Conservation (phyloP, 2,888 invertebrate species). For the Tetranychus piercei region DNA sequence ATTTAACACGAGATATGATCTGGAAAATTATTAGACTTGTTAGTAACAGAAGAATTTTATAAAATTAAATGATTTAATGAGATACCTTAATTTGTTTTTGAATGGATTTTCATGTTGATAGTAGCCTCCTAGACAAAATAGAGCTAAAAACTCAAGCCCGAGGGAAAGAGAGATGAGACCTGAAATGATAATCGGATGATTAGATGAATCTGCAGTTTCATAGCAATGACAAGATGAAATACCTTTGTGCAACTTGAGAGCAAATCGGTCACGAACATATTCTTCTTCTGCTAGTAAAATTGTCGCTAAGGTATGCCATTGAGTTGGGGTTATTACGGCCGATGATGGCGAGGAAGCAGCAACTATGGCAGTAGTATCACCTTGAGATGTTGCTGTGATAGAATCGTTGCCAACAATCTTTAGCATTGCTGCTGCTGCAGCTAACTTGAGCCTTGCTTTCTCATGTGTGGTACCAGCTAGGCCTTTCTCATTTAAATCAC, state of each 20-base stretch:
- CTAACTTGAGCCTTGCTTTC: conserved; percentile 75
- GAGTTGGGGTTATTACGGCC: conserved; percentile 18
- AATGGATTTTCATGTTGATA: conserved; percentile 13
- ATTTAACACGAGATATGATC: conserved; percentile 51
- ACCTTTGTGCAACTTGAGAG: conserved; percentile 79
- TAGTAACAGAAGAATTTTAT: neutral
- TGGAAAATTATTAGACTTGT: conserved; percentile 7
- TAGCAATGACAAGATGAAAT: neutral
- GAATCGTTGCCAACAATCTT: conserved; percentile 72
- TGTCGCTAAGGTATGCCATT: conserved; percentile 22
- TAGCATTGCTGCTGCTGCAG: conserved; percentile 84
- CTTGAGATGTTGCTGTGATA: conserved; percentile 18
- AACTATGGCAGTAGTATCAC: neutral
- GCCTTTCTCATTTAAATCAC: conserved; percentile 49
- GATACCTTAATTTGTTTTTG: conserved; percentile 16
- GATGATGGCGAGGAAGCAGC: conserved; percentile 10
- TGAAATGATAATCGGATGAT: neutral
- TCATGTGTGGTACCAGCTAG: conserved; percentile 44
- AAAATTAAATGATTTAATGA: neutral
- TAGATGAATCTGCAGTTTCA: neutral
- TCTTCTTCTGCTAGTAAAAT: conserved; percentile 19
- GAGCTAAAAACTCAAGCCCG: conserved; percentile 89
- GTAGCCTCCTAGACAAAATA: conserved; percentile 67
- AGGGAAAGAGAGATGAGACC: conserved; percentile 41
- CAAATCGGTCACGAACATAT: conserved; percentile 62